phyloP scores from a whole-genome alignment of 2,113 vertebrate genomes.

The Menura novaehollandiae region DNA sequence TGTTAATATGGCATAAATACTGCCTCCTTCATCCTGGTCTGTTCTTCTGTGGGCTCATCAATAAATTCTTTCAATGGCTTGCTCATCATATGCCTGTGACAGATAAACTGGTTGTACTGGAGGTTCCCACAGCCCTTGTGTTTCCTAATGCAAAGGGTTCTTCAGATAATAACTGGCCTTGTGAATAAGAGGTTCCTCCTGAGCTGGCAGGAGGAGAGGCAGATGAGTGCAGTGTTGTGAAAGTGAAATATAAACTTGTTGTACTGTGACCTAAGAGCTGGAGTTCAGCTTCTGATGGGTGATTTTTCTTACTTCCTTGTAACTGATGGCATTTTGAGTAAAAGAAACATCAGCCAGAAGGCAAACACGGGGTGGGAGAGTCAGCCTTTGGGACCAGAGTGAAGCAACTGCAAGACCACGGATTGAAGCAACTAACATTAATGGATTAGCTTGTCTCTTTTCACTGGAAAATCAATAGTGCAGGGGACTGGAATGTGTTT shows the following conservation, averaged over 20 bases:
- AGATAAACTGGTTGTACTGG: neutral
- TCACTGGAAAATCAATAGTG: constrained; percentile 59
- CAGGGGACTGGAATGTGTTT: neutral
- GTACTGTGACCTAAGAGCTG: neutral
- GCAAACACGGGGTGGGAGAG: neutral
- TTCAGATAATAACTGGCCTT: neutral
- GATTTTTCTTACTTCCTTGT: neutral
- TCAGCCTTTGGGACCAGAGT: neutral
- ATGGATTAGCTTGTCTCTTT: constrained; percentile 60
- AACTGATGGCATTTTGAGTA: neutral
- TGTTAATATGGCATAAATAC: constrained; percentile 46
- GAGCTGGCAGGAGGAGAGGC: neutral
- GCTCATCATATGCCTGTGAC: neutral
- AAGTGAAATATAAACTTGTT: neutral
- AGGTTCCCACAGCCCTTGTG: neutral
- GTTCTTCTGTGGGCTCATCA: neutral
- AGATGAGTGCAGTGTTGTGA: neutral
- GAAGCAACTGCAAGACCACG: neutral
- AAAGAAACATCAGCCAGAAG: neutral
- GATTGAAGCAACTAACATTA: neutral
- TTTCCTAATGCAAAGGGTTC: neutral
- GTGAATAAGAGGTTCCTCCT: neutral
- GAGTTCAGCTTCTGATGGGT: neutral
- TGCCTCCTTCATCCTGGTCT: neutral
- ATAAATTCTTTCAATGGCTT: constrained; percentile 22